Percentiles rank a stretch among this genome's conserved stretches.
phyloP scores from a whole-genome alignment of 2,113 vertebrate species.

The Heterocephalus glaber region DNA sequence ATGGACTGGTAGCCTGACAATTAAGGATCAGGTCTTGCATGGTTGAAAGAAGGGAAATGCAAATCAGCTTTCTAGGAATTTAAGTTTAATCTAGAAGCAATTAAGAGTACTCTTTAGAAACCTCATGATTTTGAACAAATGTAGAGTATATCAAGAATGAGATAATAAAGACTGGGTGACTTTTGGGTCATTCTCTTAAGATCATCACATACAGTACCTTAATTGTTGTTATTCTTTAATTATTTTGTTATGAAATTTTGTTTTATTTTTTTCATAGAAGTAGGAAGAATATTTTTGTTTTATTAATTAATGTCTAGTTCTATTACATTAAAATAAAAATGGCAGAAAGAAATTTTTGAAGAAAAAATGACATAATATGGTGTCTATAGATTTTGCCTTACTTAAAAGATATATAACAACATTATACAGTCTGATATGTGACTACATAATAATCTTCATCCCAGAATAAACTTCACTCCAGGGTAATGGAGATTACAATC shows the following conservation, averaged over 20 bases:
- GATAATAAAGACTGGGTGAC: background rate
- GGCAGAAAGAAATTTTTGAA: too few relatives aligned
- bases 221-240: background rate
- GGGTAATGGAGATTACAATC: background rate
- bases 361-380: background rate
- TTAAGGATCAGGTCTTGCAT: background rate
- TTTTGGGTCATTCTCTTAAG: background rate
- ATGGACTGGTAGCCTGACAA: conserved; percentile 21
- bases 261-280: background rate
- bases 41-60: conserved; percentile 9
- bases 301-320: background rate
- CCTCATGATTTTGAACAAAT: background rate
- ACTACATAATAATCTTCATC: conserved; percentile 7
- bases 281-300: background rate
- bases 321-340: background rate
- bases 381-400: background rate
- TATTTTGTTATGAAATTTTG: background rate
- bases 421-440: conserved; percentile 3
- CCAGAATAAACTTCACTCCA: background rate
- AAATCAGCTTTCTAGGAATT: conserved; percentile 75
- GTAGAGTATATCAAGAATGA: background rate
- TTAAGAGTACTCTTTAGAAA: background rate
- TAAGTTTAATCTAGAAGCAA: conserved; percentile 27
- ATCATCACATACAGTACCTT: background rate
- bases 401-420: background rate